phyloP scores from a whole-genome alignment of 1,140 invertebrate genomes.

The Paraescarpia echinospica region DNA sequence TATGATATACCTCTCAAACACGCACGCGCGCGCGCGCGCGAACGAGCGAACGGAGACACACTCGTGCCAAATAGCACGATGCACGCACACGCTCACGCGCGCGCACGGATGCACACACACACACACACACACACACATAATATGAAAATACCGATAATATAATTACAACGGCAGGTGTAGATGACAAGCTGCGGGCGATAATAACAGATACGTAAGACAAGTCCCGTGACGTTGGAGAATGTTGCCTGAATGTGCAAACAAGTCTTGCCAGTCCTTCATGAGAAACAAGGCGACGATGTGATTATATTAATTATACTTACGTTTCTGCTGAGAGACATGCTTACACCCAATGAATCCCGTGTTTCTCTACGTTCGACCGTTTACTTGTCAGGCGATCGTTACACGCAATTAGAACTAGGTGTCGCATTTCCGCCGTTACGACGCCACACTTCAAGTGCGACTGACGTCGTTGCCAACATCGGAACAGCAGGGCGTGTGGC shows the following conservation, averaged over 20 bases:
- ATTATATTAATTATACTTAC: neutral
- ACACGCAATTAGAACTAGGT: neutral
- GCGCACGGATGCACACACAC: too few relatives aligned
- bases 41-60: too few relatives aligned
- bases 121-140: conserved; percentile 14
- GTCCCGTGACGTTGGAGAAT: neutral
- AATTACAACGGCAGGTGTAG: neutral
- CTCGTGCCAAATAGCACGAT: too few relatives aligned
- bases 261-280: neutral
- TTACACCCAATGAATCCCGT: neutral
- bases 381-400: neutral
- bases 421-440: neutral
- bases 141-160: too few relatives aligned
- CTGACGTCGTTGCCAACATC: neutral
- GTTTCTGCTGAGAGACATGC: neutral
- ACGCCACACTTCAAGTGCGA: neutral
- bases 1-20: too few relatives aligned
- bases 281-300: neutral
- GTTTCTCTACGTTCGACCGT: neutral
- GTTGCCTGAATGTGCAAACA: neutral
- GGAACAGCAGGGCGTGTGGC: neutral
- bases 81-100: neutral
- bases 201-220: neutral
- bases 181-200: neutral
- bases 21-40: too few relatives aligned